These are phyloP conservation scores for Scaptodrosophila latifasciaeformis DNA, from an alignment of 2,888 invertebrate genomes.

Conservation along the genomic window DNA sequence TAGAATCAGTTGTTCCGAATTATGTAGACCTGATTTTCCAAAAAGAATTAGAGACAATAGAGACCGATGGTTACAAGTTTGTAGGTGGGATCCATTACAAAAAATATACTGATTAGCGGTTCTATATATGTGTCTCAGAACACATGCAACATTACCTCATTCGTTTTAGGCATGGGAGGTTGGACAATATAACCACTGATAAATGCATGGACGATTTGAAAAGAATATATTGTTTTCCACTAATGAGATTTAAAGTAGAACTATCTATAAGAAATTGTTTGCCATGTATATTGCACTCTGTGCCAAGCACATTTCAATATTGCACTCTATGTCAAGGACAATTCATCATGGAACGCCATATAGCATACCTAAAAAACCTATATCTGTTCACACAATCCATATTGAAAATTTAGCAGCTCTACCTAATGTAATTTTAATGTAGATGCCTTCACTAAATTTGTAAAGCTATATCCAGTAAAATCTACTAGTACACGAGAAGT, in stretches of 20 bases:
- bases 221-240: conserved; percentile 56
- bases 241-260: conserved; percentile 26
- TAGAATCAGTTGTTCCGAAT: too few species aligned
- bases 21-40: too few species aligned
- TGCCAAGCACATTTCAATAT: too few species aligned
- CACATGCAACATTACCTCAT: conserved; percentile 55
- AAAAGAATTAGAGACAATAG: not conserved
- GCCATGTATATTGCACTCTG: conserved; percentile 1
- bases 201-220: conserved; percentile 42
- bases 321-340: too few species aligned
- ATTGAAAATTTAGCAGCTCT: too few species aligned
- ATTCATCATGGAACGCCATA: not conserved
- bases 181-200: conserved; percentile 53
- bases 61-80: not conserved
- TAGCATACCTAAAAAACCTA: not conserved
- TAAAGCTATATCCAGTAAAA: too few species aligned
- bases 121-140: not conserved
- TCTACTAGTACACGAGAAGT: too few species aligned
- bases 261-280: not conserved
- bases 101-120: not conserved
- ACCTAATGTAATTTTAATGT: too few species aligned
- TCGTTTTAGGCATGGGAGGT: conserved; percentile 38
- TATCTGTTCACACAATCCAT: not conserved
- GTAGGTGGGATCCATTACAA: not conserved
- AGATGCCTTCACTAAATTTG: too few species aligned